Evolutionary conservation across 2,797 vertebrate genomes (phyloP), one percentile per base, ranked within the genome.

Genomic region (Brotula barbata): DNA sequence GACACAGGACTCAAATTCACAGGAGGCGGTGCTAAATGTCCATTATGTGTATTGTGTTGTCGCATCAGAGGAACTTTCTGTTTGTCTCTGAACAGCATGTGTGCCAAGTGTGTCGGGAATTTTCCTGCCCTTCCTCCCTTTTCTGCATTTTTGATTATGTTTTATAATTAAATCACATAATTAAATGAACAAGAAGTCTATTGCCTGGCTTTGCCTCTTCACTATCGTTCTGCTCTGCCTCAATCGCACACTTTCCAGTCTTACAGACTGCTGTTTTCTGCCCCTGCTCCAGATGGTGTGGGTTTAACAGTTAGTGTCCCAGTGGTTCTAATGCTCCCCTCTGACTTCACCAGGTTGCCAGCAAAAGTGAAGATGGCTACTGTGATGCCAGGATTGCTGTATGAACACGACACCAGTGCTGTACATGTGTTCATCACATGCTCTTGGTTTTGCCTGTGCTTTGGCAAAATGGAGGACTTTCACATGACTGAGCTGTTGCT

Each of bases 151-250:
- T 74, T 77, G 55, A 83, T 81, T 72, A 66, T 84, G 80, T 88
- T 89, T 89, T 88, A 52, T 89, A 89, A n/a, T 85, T 47, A 12
- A 88, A 82, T 75, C 73, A 58, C 68, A 73, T 67, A 10, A 89
- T 89, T 88, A 90, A 89, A 90, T 87, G 63, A 88, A 85, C 46
- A 78, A 75, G 37, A 82, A 83, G 67, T 55, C 16, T 53, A 0
- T 21, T 68, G 62, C 41, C 71, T 53, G 63, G 59, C 67, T 85
- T 83, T 49, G 77, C 47, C 67, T 84, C 65, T 69, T 80, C 21
- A 57, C 62, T 86, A 1, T 47, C 57, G 8, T 17, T 28, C 20
- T 56, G 46, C 44, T 25, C 13, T 23, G 20, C 17, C 22, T 36
- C 56, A 23, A 7, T 53, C 43, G 46, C 12, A 34, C 1, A n/a